Evolutionary conservation across 1,140 invertebrate species (phyloP).

Genomic region (Lethrus apterus): DNA sequence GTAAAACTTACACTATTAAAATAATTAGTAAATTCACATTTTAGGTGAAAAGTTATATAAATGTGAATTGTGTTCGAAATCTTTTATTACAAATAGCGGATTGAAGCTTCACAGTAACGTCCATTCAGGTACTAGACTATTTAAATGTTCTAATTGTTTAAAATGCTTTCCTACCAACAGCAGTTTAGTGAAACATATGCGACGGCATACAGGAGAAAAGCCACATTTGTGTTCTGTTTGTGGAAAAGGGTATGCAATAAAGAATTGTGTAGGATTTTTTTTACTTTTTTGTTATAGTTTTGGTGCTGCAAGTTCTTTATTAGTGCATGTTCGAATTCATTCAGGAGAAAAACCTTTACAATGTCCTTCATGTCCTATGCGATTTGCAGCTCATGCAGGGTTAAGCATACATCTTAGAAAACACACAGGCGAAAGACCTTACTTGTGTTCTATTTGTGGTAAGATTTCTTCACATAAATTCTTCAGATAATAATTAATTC

Average conservation of each 20-base stretch:
- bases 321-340: conserved; percentile 87
- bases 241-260: conserved; percentile 1
- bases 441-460: conserved; percentile 32
- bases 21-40: too few relatives aligned
- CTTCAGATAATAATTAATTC: too few relatives aligned
- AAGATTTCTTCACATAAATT: too few relatives aligned
- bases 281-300: conserved; percentile 9
- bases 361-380: conserved; percentile 68
- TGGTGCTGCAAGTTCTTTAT: conserved; percentile 7
- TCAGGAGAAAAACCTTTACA: conserved; percentile 92
- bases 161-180: background rate
- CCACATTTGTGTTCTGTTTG: conserved; percentile 1
- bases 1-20: too few relatives aligned
- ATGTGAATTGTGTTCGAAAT: conserved; percentile 36
- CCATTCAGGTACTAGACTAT: too few relatives aligned
- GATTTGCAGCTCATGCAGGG: conserved; percentile 43
- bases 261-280: background rate
- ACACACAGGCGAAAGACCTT: conserved; percentile 40
- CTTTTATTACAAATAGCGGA: conserved; percentile 36
- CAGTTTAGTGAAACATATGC: conserved; percentile 68
- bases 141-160: background rate
- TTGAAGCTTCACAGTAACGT: conserved; percentile 34
- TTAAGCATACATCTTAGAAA: conserved; percentile 37
- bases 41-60: background rate
- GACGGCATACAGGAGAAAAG: conserved; percentile 89